These are phyloP conservation scores for Gila robusta DNA, from an alignment of 2,797 vertebrate genomes.

Conservation along the genomic window DNA sequence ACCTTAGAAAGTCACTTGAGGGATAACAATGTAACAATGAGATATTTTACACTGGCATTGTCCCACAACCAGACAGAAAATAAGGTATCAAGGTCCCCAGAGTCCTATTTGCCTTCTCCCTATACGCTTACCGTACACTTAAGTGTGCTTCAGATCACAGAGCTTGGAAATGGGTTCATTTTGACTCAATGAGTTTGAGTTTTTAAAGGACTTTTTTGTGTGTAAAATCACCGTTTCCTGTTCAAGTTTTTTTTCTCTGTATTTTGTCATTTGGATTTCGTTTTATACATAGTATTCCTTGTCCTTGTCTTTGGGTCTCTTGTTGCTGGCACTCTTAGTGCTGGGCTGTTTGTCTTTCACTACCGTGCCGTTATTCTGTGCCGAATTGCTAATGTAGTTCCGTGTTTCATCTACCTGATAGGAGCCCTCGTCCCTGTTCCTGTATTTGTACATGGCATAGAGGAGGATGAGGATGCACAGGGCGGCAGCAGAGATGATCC, in stretches of 20 bases:
- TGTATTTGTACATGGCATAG: constrained; percentile 95
- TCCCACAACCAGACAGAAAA: constrained; percentile 66
- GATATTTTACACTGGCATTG: constrained; percentile 83
- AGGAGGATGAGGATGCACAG: constrained; percentile 94
- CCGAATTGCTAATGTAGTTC: constrained; percentile 94
- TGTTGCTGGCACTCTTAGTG: constrained; percentile 88
- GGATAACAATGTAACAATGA: constrained; percentile 81
- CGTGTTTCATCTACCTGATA: constrained; percentile 92
- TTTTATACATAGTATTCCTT: constrained; percentile 99
- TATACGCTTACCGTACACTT: constrained; percentile 70
- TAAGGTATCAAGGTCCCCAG: constrained; percentile 45
- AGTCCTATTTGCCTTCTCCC: constrained; percentile 63
- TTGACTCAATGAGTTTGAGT: constrained; percentile 80
- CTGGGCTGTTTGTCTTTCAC: constrained; percentile 88
- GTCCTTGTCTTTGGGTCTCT: constrained; percentile 99
- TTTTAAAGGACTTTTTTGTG: constrained; percentile 66
- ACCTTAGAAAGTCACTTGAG: constrained; percentile 86
- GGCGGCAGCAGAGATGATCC: constrained; percentile 90
- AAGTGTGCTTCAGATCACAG: constrained; percentile 83
- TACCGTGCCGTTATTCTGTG: constrained; percentile 90
- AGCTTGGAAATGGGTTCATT: constrained; percentile 79
- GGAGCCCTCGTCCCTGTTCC: constrained; percentile 92
- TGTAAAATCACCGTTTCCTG: constrained; percentile 80
- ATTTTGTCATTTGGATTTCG: constrained; percentile 78
- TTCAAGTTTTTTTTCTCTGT: constrained; percentile 79